Evolutionary conservation across 2,888 invertebrate genomes (phyloP).

Genomic region (Tanytarsus gracilentus): DNA sequence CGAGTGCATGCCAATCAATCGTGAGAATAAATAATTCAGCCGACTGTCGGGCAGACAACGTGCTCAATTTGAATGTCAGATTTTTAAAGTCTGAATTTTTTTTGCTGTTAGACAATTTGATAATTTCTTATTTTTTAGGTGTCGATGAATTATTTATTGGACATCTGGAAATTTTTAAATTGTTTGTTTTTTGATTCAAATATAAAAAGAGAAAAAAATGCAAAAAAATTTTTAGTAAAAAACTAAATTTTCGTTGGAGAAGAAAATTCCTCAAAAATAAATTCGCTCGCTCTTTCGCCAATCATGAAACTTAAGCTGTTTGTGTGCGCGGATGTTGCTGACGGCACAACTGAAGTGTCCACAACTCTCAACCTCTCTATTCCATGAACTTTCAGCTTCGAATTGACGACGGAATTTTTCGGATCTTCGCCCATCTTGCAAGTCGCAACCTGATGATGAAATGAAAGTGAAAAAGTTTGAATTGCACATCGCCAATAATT

Average conservation of each 20-base stretch:
- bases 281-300: constrained; percentile 60
- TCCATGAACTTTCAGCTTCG: constrained; percentile 53
- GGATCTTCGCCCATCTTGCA: constrained; percentile 61
- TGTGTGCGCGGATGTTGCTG: constrained; percentile 56
- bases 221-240: no score
- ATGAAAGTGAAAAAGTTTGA: constrained; percentile 49
- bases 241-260: no score
- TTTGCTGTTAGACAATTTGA: no score
- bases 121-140: no score
- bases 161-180: no score
- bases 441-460: constrained; percentile 59
- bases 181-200: background rate
- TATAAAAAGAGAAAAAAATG: no score
- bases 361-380: constrained; percentile 52
- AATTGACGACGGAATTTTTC: constrained; percentile 54
- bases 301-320: constrained; percentile 63
- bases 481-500: constrained; percentile 64
- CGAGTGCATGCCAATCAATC: no score
- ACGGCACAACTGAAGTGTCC: constrained; percentile 60
- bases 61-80: no score
- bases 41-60: no score
- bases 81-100: no score
- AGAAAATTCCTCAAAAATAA: constrained; percentile 50
- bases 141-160: no score
- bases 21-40: no score